Conservation (phyloP, 2,797 vertebrate species). For the Ficedula albicollis region DNA sequence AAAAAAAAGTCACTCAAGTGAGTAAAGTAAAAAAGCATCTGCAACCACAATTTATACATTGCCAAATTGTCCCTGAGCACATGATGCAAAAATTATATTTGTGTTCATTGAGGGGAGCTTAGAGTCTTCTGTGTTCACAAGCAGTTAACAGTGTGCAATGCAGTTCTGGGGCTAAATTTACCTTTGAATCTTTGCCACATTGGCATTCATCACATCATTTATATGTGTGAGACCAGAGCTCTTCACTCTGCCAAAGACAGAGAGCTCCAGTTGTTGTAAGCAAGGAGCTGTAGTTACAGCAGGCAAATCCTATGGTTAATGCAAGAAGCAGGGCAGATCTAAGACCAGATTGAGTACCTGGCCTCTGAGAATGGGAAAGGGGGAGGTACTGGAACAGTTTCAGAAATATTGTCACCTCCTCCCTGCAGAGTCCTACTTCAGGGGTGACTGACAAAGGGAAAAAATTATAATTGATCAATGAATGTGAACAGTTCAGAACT, state of each 20-base stretch:
- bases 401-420: not conserved
- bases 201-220: not conserved
- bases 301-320: not conserved
- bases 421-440: not conserved
- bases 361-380: not conserved
- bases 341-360: not conserved
- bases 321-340: not conserved
- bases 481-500: not conserved
- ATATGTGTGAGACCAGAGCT: not conserved
- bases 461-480: not conserved
- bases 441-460: not conserved
- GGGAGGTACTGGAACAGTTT: not conserved
- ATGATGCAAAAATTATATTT: not conserved
- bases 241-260: rapidly evolving
- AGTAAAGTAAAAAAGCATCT: not conserved
- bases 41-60: not conserved
- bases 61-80: not conserved
- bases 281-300: not conserved
- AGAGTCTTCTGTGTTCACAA: not conserved
- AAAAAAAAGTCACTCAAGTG: not conserved
- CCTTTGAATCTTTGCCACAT: not conserved
- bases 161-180: not conserved
- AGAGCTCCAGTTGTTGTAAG: not conserved
- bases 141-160: not conserved
- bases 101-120: not conserved